Percentiles rank a stretch among this genome's conserved stretches.
Evolutionary conservation across 2,888 invertebrate genomes (phyloP).

Genomic region (Helleia helle): DNA sequence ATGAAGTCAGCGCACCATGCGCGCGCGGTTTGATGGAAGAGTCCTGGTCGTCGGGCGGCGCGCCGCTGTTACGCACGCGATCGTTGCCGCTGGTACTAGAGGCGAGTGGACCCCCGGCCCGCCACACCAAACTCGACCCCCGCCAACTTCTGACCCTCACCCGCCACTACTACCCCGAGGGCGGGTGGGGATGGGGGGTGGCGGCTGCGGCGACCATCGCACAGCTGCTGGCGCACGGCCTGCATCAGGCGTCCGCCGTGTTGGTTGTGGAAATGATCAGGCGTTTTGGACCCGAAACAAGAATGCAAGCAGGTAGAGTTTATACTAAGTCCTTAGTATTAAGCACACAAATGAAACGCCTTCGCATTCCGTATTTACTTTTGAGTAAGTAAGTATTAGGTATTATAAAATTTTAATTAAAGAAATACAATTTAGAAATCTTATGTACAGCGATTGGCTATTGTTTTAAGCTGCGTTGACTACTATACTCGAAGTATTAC

Average conservation of each 20-base stretch:
- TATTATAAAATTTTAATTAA: no score
- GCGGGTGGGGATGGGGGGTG: constrained; percentile 91
- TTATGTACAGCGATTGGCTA: no score
- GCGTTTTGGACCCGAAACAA: constrained; percentile 75
- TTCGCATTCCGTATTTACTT: no score
- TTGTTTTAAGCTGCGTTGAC: no score
- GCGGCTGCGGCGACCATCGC: constrained; percentile 81
- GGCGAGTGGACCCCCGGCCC: constrained; percentile 57
- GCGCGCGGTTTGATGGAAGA: constrained; percentile 69
- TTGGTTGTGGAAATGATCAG: constrained; percentile 73
- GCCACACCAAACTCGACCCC: constrained; percentile 65
- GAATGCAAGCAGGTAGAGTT: constrained; percentile 77
- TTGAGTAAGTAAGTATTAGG: no score
- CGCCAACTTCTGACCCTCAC: constrained; percentile 78
- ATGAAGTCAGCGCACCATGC: constrained; percentile 62
- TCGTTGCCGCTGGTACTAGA: constrained; percentile 79
- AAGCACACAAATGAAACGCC: no score
- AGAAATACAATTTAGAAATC: no score
- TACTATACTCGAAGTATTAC: no score
- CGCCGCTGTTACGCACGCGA: constrained; percentile 77
- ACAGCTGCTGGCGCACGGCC: constrained; percentile 83
- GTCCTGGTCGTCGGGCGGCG: constrained; percentile 72
- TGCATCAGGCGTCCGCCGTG: constrained; percentile 79
- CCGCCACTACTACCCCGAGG: constrained; percentile 90
- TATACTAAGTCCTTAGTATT: no score